Percentiles rank a stretch among this genome's conserved stretches.
Evolutionary conservation across 2,888 invertebrate species (phyloP).

Genomic region (Ennomos erosarius): DNA sequence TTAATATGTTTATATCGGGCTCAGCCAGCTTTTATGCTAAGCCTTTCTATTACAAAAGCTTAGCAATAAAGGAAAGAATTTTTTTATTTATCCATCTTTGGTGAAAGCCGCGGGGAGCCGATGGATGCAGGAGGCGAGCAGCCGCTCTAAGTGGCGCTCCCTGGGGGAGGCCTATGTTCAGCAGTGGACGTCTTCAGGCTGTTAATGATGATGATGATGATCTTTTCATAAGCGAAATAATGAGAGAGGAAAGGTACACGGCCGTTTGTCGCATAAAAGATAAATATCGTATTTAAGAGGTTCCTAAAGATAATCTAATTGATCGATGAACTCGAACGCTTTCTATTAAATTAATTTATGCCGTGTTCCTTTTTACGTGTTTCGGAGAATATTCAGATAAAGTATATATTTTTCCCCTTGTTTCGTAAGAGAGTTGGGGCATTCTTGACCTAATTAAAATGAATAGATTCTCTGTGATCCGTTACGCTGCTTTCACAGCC

Average conservation of each 20-base stretch:
- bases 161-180: too few relatives aligned
- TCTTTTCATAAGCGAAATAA: conserved; percentile 4
- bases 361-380: conserved; percentile 5
- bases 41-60: conserved; percentile 21
- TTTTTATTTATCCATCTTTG: conserved; percentile 7
- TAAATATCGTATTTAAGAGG: conserved; percentile 1
- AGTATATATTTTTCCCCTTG: conserved; percentile 9
- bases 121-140: too few relatives aligned
- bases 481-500: conserved; percentile 13
- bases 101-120: too few relatives aligned
- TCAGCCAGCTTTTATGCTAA: conserved; percentile 15
- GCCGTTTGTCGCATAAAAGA: neutral
- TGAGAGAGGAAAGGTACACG: conserved; percentile 1
- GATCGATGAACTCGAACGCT: conserved; percentile 6
- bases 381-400: conserved; percentile 5
- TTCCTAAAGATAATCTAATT: conserved; percentile 5
- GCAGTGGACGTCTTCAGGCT: too few relatives aligned
- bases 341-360: conserved; percentile 14
- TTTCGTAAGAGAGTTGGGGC: conserved; percentile 4
- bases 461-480: conserved; percentile 24
- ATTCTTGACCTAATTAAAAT: conserved; percentile 23
- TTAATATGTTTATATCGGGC: conserved; percentile 21
- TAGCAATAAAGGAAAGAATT: conserved; percentile 11
- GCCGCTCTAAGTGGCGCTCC: too few relatives aligned
- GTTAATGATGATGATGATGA: too few relatives aligned